These are phyloP conservation scores for Clarias pachynema DNA, from an alignment of 2,797 vertebrate genomes.

Conservation along the genomic window DNA sequence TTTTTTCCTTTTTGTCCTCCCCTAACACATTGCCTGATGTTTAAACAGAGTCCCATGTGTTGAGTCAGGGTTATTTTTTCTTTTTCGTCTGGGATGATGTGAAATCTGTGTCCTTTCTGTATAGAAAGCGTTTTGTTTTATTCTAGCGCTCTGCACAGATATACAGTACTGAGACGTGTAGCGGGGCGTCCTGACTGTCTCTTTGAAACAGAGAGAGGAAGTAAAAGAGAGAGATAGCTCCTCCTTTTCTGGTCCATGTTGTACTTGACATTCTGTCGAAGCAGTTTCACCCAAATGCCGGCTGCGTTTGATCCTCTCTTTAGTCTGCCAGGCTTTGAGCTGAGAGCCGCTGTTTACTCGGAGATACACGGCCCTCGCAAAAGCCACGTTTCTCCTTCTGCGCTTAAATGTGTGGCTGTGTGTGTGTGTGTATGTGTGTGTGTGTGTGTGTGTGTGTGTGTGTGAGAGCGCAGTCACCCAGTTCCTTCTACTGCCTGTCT, in stretches of 20 bases:
- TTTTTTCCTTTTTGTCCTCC: neutral
- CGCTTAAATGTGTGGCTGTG: constrained; percentile 33
- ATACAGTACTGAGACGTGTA: constrained; percentile 28
- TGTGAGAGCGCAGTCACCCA: constrained; percentile 29
- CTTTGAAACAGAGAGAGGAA: constrained; percentile 17
- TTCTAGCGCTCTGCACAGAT: constrained; percentile 11
- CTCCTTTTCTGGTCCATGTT: constrained; percentile 60
- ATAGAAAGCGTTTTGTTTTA: neutral
- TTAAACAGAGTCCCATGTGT: constrained; percentile 36
- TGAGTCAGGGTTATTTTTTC: neutral
- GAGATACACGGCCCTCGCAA: constrained; percentile 41
- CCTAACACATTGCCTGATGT: constrained; percentile 24
- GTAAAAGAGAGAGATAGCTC: constrained; percentile 38
- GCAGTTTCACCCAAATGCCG: constrained; percentile 67
- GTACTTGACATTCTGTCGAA: constrained; percentile 78
- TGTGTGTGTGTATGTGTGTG: constrained; percentile 42
- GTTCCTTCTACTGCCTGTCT: constrained; percentile 59
- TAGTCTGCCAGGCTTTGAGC: constrained; percentile 64
- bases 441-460: constrained; percentile 40
- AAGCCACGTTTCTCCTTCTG: constrained; percentile 36
- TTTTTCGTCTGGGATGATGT: neutral
- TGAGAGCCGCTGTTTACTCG: constrained; percentile 65
- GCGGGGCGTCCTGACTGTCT: constrained; percentile 32
- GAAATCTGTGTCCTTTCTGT: neutral
- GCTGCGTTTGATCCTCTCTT: constrained; percentile 69